Base-by-base conservation (phyloP, 2,797 vertebrate genomes). In the Gymnothorax javanicus region DNA sequence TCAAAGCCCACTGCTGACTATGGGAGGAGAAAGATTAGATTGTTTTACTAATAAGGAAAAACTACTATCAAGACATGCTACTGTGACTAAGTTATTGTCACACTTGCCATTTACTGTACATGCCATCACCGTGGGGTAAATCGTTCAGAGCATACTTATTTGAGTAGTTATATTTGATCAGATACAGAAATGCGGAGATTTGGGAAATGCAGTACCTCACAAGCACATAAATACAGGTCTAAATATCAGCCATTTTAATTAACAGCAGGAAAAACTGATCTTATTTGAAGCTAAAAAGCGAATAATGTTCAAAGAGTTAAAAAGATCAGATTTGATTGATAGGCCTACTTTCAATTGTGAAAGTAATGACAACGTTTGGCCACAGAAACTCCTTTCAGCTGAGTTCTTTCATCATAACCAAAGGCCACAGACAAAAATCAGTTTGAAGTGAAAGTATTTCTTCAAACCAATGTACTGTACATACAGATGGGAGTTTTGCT, bases 1-100 rank as follows among this genome's bases (percentile, higher is more conserved):
- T 97, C 97, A 90, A 97, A 99, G 83, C 97, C 97, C 92, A 99
- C 64, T 0, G 98, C 99, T 27, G 98, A 98, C 99, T 99, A 92
- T 8, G 87, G 85, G 0, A 83, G 91, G 67, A 85, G 23, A 83
- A 57, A 85, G 6, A 83, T 81, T 86, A 82, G 85, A 82, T 23
- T 0, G 54, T n/a, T 7, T 54, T 43, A 43, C 33, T 81, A 7
- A 81, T 56, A 9, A 54, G 11, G 73, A 77, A 77, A 52, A 77
- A 43, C 73, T 77, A 77, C 20, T 43, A 52, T 17, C 15, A 13
- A 50, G 27, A 77, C 4, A 77, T 7, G 13, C 17, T 50, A 77
- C 13, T 43, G 73, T 50, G 20, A 33, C 9, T 73, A 73, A 13
- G 73, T 77, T 77, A 77, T 77, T 77, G 3, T 77, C 25, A 73